Evolutionary conservation across 2,888 invertebrate species (phyloP), one percentile per base, ranked within the genome.

Genomic region (Platycnemis pennipes): DNA sequence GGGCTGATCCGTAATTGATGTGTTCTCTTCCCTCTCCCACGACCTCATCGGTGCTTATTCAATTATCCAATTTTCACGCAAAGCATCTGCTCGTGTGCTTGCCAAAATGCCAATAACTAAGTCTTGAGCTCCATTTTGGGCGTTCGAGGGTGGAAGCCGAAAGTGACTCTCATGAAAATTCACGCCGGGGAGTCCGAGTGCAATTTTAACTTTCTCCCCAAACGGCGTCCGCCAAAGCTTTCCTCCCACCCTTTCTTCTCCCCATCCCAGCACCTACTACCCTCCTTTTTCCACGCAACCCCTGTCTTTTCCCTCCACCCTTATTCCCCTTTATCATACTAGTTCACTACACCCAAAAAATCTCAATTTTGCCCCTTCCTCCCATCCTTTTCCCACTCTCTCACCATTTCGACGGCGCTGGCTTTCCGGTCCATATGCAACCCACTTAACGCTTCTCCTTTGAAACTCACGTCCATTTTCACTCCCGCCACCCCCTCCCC

Each of bases 121-220:
- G 77, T 37, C 77, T 31, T 37, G 77, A 37, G 77, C 77, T 31
- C 37, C 77, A 37, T 77, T 77, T 77, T 31, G 37, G 77, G 16
- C 77, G 37, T 37, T 77, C 31, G 31, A 31, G 37, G 31, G 77
- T 37, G 77, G 77, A 37, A 37, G 63, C 63, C 63, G 26, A 63
- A 63, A 77, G 77, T 77, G 37, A 77, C 31, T 77, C 77, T 77
- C 77, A 77, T 77, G 77, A 77, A 77, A 77, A 77, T 77, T 77
- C 37, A 77, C 37, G 77, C 31, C n/a, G 37, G 69, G 37, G 77
- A 37, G 77, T 3, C 77, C 77, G 77, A 77, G 77, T 37, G 77
- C 77, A 95, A 96, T 89, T 95, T 85, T 94, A 91, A 91, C 95
- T 95, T 94, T 94, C 94, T 88, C 56, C 69, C n/a, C 94, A 95